Evolutionary conservation across 2,113 vertebrate genomes (phyloP).

Genomic region (Pseudorhombus dupliciocellatus): DNA sequence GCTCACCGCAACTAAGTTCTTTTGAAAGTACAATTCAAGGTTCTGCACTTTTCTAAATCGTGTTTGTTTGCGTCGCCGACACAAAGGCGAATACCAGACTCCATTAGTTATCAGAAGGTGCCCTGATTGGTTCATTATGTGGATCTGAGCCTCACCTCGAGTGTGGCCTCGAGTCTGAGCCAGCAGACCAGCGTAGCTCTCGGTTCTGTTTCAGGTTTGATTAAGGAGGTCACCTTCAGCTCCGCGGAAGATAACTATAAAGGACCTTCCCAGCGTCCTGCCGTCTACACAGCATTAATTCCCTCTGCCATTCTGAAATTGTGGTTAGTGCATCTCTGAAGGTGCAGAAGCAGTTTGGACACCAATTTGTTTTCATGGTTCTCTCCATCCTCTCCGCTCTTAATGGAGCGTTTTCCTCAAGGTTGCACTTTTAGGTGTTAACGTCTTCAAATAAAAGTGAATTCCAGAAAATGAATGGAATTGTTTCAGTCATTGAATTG

Average conservation of each 20-base stretch:
- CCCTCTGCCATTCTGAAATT: slow-evolving; percentile 21
- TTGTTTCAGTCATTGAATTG: background rate
- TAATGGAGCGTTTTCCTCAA: background rate
- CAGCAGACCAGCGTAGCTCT: slow-evolving; percentile 6
- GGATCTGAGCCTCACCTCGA: slow-evolving; percentile 9
- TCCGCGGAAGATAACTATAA: slow-evolving; percentile 31
- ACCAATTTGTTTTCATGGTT: slow-evolving; percentile 37
- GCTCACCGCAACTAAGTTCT: background rate
- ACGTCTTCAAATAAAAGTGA: background rate
- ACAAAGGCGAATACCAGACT: slow-evolving; percentile 17
- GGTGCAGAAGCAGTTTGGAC: slow-evolving; percentile 16
- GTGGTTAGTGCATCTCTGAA: slow-evolving; percentile 6
- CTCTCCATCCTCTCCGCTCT: background rate
- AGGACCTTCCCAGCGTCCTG: slow-evolving; percentile 30
- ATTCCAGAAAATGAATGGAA: background rate
- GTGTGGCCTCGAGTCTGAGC: slow-evolving; percentile 24
- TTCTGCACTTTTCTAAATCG: slow-evolving; percentile 27
- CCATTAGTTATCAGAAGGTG: slow-evolving; percentile 27
- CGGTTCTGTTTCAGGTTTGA: slow-evolving; percentile 37
- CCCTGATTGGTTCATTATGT: slow-evolving; percentile 24
- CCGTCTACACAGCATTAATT: slow-evolving; percentile 41
- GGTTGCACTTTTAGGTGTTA: background rate
- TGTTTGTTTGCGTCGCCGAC: slow-evolving; percentile 13
- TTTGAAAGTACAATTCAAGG: slow-evolving; percentile 8
- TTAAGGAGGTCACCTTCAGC: slow-evolving; percentile 54